Conservation (phyloP, 92 coral and sea anemone genomes). For the Umimayanthus chanpuru region DNA sequence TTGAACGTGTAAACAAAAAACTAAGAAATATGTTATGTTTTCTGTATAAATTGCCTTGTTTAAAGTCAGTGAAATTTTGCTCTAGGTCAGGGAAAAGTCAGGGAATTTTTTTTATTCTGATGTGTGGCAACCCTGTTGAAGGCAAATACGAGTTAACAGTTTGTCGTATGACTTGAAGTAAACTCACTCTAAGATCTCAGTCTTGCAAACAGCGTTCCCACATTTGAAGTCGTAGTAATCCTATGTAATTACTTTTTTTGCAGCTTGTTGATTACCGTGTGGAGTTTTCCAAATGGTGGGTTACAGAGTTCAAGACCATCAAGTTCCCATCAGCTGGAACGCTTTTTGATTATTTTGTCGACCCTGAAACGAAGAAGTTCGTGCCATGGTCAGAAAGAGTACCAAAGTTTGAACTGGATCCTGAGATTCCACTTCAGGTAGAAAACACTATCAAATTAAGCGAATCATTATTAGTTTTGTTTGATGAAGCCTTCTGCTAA, state of each 20-base stretch:
- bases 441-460: not conserved
- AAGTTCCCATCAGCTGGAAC: slow-evolving; percentile 99
- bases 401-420: slow-evolving; percentile 90
- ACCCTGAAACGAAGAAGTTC: slow-evolving; percentile 92
- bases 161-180: not conserved
- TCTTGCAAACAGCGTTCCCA: not conserved
- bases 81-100: too few relatives aligned
- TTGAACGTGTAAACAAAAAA: too few relatives aligned
- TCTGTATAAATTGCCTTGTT: too few relatives aligned
- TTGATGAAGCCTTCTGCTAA: too few relatives aligned
- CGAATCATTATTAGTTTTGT: too few relatives aligned
- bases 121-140: too few relatives aligned
- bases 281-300: slow-evolving; percentile 99
- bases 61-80: too few relatives aligned
- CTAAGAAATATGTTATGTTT: too few relatives aligned
- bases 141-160: not conserved
- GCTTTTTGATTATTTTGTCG: slow-evolving; percentile 89
- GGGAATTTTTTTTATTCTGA: too few relatives aligned
- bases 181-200: too few relatives aligned
- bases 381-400: slow-evolving; percentile 98
- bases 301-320: slow-evolving; percentile 98
- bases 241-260: not conserved
- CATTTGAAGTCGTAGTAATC: not conserved
- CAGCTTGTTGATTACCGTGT: slow-evolving; percentile 98
- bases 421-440: slow-evolving; percentile 98